Conservation (phyloP, 2,113 vertebrate species). For the Tupaia chinensis region DNA sequence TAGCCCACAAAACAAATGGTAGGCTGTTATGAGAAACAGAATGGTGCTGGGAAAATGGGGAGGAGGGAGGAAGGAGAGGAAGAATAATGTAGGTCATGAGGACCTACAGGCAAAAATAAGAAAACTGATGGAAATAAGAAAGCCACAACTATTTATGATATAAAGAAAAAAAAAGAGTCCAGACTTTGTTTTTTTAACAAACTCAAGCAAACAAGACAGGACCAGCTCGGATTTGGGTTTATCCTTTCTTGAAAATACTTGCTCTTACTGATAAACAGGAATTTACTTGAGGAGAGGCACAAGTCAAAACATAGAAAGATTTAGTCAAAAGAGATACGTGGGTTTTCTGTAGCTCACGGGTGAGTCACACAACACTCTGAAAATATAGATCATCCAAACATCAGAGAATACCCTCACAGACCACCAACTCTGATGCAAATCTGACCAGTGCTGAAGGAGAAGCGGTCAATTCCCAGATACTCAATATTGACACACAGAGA, state of each 20-base stretch:
- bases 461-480: neutral
- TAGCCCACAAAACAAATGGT: neutral
- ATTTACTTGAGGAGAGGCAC: slow-evolving; percentile 50
- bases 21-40: slow-evolving; percentile 27
- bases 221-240: slow-evolving; percentile 45
- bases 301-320: slow-evolving; percentile 60
- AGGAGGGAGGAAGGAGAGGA: neutral
- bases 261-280: slow-evolving; percentile 62
- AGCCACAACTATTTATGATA: neutral
- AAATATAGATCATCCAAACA: neutral
- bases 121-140: neutral
- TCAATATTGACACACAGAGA: fast-evolving
- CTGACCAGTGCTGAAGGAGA: neutral
- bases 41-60: neutral
- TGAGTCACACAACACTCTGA: slow-evolving; percentile 26
- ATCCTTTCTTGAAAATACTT: slow-evolving; percentile 60
- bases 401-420: slow-evolving; percentile 12
- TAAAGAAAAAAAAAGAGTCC: neutral
- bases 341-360: neutral
- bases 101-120: slow-evolving; percentile 32
- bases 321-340: neutral
- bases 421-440: neutral
- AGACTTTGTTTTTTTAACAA: slow-evolving; percentile 37
- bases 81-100: neutral
- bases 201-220: slow-evolving; percentile 44